phyloP scores from a whole-genome alignment of 2,888 invertebrate species.

The Cosmia pyralina region DNA sequence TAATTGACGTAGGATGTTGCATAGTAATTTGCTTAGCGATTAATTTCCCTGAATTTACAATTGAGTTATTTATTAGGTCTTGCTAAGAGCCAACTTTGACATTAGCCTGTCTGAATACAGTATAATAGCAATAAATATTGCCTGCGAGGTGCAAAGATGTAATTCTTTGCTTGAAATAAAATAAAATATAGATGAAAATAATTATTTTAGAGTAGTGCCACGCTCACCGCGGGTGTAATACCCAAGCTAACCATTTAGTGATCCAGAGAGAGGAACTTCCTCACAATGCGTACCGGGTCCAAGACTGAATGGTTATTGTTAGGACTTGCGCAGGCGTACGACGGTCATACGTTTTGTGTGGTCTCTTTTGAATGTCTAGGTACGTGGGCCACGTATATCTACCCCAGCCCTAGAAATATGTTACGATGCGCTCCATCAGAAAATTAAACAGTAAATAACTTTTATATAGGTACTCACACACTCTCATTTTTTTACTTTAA shows the following conservation, averaged over 20 bases:
- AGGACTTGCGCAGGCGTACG: conserved; percentile 31
- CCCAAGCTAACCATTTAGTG: neutral
- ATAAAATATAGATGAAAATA: neutral
- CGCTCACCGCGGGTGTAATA: neutral
- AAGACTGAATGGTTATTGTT: conserved; percentile 29
- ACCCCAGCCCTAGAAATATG: neutral
- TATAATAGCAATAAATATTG: neutral
- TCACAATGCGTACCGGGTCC: conserved; percentile 16
- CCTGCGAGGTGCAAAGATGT: neutral
- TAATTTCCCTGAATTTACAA: neutral
- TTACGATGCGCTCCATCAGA: neutral
- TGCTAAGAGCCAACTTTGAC: neutral
- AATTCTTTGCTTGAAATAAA: neutral
- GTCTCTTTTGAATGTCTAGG: conserved; percentile 24
- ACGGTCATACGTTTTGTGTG: conserved; percentile 2
- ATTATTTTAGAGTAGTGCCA: neutral
- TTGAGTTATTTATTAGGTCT: neutral
- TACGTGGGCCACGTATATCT: neutral
- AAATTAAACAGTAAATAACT: neutral
- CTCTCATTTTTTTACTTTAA: neutral
- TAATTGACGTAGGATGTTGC: neutral
- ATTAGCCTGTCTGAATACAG: neutral
- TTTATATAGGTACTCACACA: neutral
- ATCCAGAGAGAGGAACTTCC: conserved; percentile 15
- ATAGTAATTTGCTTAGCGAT: neutral